Base-by-base conservation (phyloP, 1,140 invertebrate species). In the Orchesella cincta region DNA sequence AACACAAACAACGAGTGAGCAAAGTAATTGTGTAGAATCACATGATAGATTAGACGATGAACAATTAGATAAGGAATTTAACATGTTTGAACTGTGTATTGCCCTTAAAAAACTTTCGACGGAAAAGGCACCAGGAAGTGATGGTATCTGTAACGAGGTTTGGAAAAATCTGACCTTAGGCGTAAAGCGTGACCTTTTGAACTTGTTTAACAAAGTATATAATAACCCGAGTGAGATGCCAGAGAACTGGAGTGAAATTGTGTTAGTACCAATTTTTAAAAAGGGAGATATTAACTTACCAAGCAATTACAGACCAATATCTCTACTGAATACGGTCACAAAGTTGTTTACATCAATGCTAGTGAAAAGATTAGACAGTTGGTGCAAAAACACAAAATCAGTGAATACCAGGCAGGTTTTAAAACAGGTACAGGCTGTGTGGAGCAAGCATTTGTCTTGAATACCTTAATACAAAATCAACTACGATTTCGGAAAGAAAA, bases 371-470 rank as follows among this genome's bases (percentile, higher is more conserved):
- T 26, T 84, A 23, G 67, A 77, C 1, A 46, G 23, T 0, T 83
- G 79, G 78, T 20, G 78, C 5, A 76, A 5, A 23, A 57, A n/a
- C 70, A 79, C 0, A 80, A 79, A 36, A 72, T 82, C 12, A 80
- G 78, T 2, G 54, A 83, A 35, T 77, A 54, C 35, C 83, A 84
- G 77, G 80, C 80, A 1, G 83, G 82, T 3, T 84, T 83, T 54
- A 70, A 79, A 51, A 81, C 72, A 31, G 46, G 73, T 1, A 80
- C 39, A 16, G 80, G 81, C 0, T 83, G 81, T 26, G 75, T 76
- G n/a, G 81, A 84, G 8, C 82, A 83, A 46, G 77, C 83, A 0
- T 84, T 81, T 62, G 54, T 79, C 1, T 57, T 84, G 28, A 78
- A 79, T 54, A 54, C 77, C 29, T 57, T 72, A 29, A 77, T 79